A percentile compares a stretch with the other conserved stretches of the same genome.
Evolutionary conservation across 2,797 vertebrate genomes (phyloP).

Genomic region (Pseudomugil gertrudae): DNA sequence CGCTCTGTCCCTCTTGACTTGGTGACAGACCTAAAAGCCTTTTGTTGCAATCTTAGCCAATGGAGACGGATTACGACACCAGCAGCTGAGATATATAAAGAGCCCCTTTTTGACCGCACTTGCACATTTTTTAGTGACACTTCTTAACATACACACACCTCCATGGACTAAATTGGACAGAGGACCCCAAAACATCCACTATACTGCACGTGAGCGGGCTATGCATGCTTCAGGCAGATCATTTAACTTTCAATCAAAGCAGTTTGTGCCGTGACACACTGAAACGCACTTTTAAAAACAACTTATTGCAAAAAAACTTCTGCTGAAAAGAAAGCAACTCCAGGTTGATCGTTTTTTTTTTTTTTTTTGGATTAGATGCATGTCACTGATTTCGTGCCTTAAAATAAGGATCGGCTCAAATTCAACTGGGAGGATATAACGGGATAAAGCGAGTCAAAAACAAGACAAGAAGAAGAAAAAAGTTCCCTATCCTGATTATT

Average conservation of each 20-base stretch:
- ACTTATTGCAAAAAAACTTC: constrained; percentile 56
- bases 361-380: constrained; percentile 77
- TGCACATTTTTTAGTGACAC: constrained; percentile 90
- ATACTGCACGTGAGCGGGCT: constrained; percentile 61
- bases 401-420: constrained; percentile 65
- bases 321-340: constrained; percentile 40
- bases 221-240: constrained; percentile 63
- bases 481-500: constrained; percentile 56
- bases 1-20: constrained; percentile 86
- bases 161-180: constrained; percentile 78
- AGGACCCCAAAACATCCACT: constrained; percentile 77
- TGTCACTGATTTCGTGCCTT: constrained; percentile 68
- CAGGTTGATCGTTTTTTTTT: constrained; percentile 62
- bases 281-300: constrained; percentile 58
- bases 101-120: constrained; percentile 85
- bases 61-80: constrained; percentile 96
- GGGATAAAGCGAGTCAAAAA: constrained; percentile 54
- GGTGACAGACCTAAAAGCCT: constrained; percentile 96
- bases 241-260: constrained; percentile 69
- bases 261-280: constrained; percentile 57
- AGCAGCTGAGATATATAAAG: constrained; percentile 95
- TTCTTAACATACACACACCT: constrained; percentile 84
- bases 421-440: constrained; percentile 63
- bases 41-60: constrained; percentile 98
- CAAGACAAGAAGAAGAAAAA: constrained; percentile 42